Evolutionary conservation across 2,888 invertebrate genomes (phyloP), one percentile per base, ranked within the genome.

Genomic region (Atethmia centrago): DNA sequence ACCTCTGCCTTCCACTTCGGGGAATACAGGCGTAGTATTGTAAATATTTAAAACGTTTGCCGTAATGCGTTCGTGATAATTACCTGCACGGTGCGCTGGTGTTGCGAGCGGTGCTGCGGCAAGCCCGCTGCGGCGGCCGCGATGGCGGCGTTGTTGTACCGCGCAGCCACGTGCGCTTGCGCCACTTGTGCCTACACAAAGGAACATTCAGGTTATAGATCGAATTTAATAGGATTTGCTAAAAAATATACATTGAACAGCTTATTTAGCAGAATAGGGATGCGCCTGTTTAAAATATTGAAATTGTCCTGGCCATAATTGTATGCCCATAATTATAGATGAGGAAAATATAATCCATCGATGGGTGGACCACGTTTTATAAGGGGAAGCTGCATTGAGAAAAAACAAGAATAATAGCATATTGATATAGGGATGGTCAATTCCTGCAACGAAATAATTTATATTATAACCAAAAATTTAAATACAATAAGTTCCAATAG

Each of bases 81-180:
- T 90, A 95, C 95, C 95, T 95, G 95, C 36, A 95, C 95, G 69
- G 88, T 93, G 47, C 95, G 89, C 87, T 95, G 95, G 74, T 94
- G 94, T 82, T 94, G 95, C 80, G 93, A 92, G 55, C 95, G 92
- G 81, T 94, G 96, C 80, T 95, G 95, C 79, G 95, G 95, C 87
- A 95, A 71, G 63, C 90, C 86, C 3, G 92, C 95, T 4, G 92
- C 94, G 61, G 94, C 90, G 77, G 95, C 93, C 77, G 92, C 93
- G 75, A 92, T 90, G 14, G 92, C 94, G 65, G 91, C 95, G 90
- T 90, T 95, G 93, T 89, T 95, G 93, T 94, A 96, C 56, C 95
- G 94, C 82, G 94, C 95, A 45, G 94, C 96, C 55, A 91, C 95
- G 83, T 95, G 96, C 86, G 95, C 95, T 77, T 95, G 96, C 66